A percentile compares a stretch with the other conserved stretches of the same genome.
Evolutionary conservation across 2,113 vertebrate species (phyloP).

Genomic region (Pteruthius melanotis): DNA sequence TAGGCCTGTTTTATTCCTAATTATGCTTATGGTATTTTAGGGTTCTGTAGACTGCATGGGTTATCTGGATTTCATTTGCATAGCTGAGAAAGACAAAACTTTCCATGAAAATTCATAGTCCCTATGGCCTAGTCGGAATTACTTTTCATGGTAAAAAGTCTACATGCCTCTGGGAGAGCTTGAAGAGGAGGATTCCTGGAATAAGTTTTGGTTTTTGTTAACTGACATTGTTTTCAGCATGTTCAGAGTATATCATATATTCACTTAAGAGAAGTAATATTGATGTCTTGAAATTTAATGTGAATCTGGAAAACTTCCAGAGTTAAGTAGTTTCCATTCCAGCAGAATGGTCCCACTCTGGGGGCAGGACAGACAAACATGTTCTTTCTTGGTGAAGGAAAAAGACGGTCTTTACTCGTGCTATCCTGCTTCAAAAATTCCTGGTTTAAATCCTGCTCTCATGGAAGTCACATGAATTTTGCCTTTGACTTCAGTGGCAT

Average conservation of each 20-base stretch:
- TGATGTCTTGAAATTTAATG: neutral
- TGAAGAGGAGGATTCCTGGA: neutral
- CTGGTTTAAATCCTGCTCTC: neutral
- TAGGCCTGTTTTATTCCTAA: neutral
- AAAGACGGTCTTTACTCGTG: neutral
- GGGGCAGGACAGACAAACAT: neutral
- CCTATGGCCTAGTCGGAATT: neutral
- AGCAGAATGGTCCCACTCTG: neutral
- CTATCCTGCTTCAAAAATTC: neutral
- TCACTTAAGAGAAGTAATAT: neutral
- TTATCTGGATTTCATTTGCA: conserved; percentile 1
- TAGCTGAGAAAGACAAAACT: neutral
- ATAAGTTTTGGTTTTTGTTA: neutral
- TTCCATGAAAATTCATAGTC: neutral
- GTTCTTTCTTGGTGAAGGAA: neutral
- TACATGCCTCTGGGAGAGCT: neutral
- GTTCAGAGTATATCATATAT: neutral
- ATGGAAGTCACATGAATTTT: neutral
- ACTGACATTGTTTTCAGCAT: neutral
- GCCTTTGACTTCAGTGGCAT: neutral
- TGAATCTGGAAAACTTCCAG: neutral
- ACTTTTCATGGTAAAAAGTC: neutral
- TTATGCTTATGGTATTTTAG: neutral
- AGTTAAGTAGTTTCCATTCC: neutral
- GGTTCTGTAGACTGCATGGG: neutral